phyloP scores from a whole-genome alignment of 2,888 invertebrate species.

The Sphecodes monilicornis region DNA sequence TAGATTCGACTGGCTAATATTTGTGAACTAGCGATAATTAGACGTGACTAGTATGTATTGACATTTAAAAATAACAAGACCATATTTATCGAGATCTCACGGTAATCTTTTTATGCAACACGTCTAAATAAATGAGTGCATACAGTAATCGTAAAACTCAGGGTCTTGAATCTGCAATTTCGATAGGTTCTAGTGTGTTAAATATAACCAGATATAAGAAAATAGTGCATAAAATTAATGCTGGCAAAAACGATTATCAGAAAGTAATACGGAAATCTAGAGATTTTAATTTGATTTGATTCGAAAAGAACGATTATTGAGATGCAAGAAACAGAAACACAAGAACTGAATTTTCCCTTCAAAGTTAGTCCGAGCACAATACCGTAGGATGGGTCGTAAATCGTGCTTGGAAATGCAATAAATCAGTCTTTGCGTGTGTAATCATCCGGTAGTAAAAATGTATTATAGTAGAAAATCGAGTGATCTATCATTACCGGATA shows the following conservation, averaged over 20 bases:
- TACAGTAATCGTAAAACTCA: too few species aligned
- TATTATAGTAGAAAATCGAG: slow-evolving; percentile 25
- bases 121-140: too few species aligned
- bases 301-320: background rate
- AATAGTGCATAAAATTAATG: background rate
- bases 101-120: too few species aligned
- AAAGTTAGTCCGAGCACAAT: background rate
- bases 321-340: background rate
- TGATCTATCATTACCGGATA: slow-evolving; percentile 18
- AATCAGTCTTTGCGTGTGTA: background rate
- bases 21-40: too few species aligned
- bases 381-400: background rate
- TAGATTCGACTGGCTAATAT: too few species aligned
- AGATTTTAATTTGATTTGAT: background rate
- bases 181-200: too few species aligned
- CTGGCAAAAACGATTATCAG: background rate
- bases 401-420: background rate
- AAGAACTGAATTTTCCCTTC: background rate
- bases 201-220: background rate
- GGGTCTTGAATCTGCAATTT: too few species aligned
- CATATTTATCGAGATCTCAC: too few species aligned
- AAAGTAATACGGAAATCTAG: background rate
- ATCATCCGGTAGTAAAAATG: slow-evolving; percentile 22
- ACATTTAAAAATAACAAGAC: too few species aligned
- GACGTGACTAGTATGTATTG: too few species aligned